A percentile compares a stretch with the other conserved stretches of the same genome.
Evolutionary conservation across 2,113 vertebrate species (phyloP).

Genomic region (Noturus placidus): DNA sequence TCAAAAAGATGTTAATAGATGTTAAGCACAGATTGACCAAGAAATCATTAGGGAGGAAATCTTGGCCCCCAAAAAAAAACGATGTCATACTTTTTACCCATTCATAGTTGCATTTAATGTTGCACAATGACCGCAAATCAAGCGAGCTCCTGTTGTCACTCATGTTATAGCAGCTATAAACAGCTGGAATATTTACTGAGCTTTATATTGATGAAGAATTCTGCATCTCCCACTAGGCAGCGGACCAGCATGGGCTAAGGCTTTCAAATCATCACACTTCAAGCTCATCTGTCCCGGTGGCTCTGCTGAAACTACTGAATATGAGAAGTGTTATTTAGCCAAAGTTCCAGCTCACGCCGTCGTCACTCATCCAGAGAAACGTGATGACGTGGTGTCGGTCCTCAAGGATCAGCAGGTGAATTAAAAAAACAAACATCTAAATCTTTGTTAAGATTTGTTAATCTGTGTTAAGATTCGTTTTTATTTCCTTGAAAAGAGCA

Average conservation of each 20-base stretch:
- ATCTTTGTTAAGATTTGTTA: not conserved
- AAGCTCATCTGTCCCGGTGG: slow-evolving; percentile 64
- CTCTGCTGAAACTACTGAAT: slow-evolving; percentile 18
- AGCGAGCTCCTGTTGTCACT: not conserved
- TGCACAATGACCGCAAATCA: not conserved
- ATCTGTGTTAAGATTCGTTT: not conserved
- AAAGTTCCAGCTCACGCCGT: slow-evolving; percentile 70
- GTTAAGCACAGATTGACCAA: no score
- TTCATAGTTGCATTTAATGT: not conserved
- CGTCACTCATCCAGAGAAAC: slow-evolving; percentile 66
- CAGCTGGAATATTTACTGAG: not conserved
- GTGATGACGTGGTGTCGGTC: slow-evolving; percentile 42
- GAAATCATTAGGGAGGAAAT: not conserved
- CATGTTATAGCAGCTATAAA: not conserved
- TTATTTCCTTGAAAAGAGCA: not conserved
- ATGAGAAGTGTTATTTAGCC: slow-evolving; percentile 60
- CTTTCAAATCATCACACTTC: slow-evolving; percentile 52
- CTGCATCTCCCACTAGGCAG: slow-evolving; percentile 50
- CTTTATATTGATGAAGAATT: not conserved
- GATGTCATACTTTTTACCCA: not conserved
- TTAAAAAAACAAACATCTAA: not conserved
- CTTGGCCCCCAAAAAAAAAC: not conserved
- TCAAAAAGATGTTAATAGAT: not conserved
- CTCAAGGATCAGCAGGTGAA: slow-evolving; percentile 68
- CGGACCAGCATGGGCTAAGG: slow-evolving; percentile 56